Evolutionary conservation across 2,113 vertebrate species (phyloP), one percentile per base, ranked within the genome.

Genomic region (Gasterosteus nipponicus): DNA sequence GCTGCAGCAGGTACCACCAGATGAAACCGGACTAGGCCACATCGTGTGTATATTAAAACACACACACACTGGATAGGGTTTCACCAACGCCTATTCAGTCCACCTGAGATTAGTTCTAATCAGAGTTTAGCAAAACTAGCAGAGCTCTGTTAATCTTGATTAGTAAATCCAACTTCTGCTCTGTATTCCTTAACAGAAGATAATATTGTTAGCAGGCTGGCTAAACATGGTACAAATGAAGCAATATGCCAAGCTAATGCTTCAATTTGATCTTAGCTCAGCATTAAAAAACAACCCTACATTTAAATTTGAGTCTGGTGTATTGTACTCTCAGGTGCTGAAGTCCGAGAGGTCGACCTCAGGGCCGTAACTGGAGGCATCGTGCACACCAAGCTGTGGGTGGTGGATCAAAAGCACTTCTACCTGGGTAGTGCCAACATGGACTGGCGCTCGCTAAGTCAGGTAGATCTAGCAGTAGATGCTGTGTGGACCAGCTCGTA

Each of bases 391-490:
- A 96, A 96, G 81, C 73, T 95, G 47, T 94, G 93, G 94, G 92
- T 94, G 72, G 93, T 96, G 53, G 95, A 96, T 69, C 86, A 83
- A 15, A 90, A 91, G 64, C 94, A 95, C 61, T 35, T 95, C 14
- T 96, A 95, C 80, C 3, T 96, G 51, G 95, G 95, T 15, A 96
- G 95, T 3, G 95, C 95, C 73, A 96, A 96, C 92, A 95, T 96
- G 95, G 95, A 96, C 92, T 96, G 95, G 95, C 93, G 95, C 18
- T 95, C 95, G 6, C 91, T 96, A 4, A 94, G 90, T 47, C 93
- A 96, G 94, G 95, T 95, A 90, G 26, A 14, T 1, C 5, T 47
- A 41, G 39, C 11, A 12, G 41, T 42, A 19, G 18, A 19, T 47
- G 46, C 16, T 47, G 46, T 47, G 16, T 15, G 15, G 7, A 18